Evolutionary conservation across 2,797 vertebrate genomes (phyloP).

Genomic region (Loriculus beryllinus): DNA sequence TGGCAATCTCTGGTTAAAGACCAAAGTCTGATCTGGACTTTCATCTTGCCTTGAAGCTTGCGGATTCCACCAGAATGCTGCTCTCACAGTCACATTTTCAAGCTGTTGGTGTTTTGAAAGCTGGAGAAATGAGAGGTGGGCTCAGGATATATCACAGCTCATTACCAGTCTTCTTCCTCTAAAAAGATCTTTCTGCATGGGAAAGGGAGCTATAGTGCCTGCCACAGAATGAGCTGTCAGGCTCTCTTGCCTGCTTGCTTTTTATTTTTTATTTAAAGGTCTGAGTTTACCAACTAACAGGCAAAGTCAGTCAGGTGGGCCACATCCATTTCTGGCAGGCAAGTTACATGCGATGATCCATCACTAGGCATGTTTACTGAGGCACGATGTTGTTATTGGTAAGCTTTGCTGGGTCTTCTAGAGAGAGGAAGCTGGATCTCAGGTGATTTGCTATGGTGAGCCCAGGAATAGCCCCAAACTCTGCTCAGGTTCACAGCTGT

Average conservation of each 20-base stretch:
- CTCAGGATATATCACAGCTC: not conserved
- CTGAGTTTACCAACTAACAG: not conserved
- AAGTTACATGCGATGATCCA: not conserved
- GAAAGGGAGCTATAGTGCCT: not conserved
- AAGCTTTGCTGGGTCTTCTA: not conserved
- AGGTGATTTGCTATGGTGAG: not conserved
- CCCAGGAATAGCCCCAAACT: not conserved
- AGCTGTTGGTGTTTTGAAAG: not conserved
- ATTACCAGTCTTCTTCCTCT: not conserved
- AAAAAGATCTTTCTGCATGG: not conserved
- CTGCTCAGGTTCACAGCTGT: accelerated
- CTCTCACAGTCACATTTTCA: accelerated
- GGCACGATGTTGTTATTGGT: not conserved
- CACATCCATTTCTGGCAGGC: not conserved
- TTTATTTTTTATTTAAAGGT: not conserved
- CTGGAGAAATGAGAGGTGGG: not conserved
- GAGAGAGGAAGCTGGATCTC: not conserved
- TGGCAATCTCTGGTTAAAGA: not conserved
- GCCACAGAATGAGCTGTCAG: not conserved
- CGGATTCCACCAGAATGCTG: not conserved
- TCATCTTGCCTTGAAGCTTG: not conserved
- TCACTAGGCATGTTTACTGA: not conserved
- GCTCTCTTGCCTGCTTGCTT: not conserved
- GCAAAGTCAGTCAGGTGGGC: not conserved
- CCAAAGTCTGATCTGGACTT: not conserved